Base-by-base conservation (phyloP, 2,888 invertebrate species). In the Apantesis nais region DNA sequence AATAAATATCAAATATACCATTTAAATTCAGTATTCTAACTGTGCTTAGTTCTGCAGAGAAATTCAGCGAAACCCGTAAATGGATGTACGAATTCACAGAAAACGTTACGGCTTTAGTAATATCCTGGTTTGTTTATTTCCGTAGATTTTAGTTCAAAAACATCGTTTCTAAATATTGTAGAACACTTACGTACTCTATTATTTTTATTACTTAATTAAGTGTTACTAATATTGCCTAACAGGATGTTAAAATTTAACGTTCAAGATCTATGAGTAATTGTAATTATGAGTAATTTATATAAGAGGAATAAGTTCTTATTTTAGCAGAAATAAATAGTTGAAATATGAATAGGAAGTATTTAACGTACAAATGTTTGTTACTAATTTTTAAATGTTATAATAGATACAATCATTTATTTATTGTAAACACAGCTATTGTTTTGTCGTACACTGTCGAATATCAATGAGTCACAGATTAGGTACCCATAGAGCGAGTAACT, bases 401-500 rank as follows among this genome's bases (percentile, higher is more conserved):
- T 58, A 0, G 1, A 16, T 14, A 25, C 16, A 44, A 2, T 58
- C 29, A 29, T 58, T 58, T 29, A 58, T 25, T 55, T 55, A 58
- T 5, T 16, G 58, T 58, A 58, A 58, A 58, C 58, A 16, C 16
- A 58, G 58, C 29, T 58, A 58, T 58, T 58, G 58, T 58, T 58
- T 74, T 55, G 25, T 16, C 55, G n/a, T 37, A 37, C 25, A 52
- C 65, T 52, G 52, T 37, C 52, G 31, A 66, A 66, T 55, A 70
- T 34, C 44, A 55, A 62, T 68, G 37, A 37, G 66, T 63, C 68
- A 62, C 39, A 58, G 58, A 72, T 72, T 41, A 68, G 62, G 61
- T 25, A 44, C 29, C 44, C 37, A 52, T 71, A 52, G 62, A 31
- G 52, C 63, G 68, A 74, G 79, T 83, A 85, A 79, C 85, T 84